Percentiles rank a stretch among this genome's conserved stretches.
phyloP scores from a whole-genome alignment of 2,113 vertebrate species.

The Microtus montanus region DNA sequence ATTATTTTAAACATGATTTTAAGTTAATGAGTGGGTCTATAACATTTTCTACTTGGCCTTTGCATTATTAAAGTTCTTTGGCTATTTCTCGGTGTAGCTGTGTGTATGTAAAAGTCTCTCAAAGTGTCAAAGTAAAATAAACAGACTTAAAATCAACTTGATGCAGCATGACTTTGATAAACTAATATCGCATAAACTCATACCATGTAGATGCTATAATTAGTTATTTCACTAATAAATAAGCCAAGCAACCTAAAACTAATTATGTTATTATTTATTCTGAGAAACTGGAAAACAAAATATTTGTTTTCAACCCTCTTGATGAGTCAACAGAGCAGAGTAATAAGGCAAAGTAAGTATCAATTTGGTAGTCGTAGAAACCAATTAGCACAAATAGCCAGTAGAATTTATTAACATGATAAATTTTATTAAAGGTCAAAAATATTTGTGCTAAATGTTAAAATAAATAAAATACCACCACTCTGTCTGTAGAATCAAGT shows the following conservation, averaged over 20 bases:
- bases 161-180: neutral
- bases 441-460: neutral
- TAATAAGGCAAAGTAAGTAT: neutral
- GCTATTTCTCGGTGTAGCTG: neutral
- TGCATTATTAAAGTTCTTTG: neutral
- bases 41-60: neutral
- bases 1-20: neutral
- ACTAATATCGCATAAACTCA: neutral
- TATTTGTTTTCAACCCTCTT: neutral
- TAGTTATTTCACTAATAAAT: slow-evolving; percentile 17
- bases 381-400: neutral
- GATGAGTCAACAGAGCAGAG: neutral
- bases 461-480: slow-evolving; percentile 23
- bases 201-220: neutral
- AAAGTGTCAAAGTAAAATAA: neutral
- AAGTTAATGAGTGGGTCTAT: neutral
- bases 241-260: neutral
- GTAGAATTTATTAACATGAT: neutral
- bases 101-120: neutral
- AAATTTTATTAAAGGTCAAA: slow-evolving; percentile 30
- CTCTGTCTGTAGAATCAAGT: neutral
- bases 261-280: slow-evolving; percentile 37
- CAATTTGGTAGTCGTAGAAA: neutral
- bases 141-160: neutral
- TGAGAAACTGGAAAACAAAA: slow-evolving; percentile 26